Conservation (phyloP, 2,888 invertebrate species). For the Ectemnius lituratus region DNA sequence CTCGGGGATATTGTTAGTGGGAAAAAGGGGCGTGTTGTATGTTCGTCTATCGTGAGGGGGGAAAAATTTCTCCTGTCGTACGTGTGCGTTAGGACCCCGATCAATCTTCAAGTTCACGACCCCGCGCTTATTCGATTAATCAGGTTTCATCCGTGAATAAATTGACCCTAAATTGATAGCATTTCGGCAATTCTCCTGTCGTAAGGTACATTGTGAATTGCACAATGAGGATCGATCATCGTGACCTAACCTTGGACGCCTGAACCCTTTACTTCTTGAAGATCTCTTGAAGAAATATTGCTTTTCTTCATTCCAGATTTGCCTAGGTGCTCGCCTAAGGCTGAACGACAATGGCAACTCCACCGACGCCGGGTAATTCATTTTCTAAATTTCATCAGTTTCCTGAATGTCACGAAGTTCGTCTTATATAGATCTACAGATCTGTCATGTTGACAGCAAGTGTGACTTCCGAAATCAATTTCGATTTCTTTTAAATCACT, state of each 20-base stretch:
- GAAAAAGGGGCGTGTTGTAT: conserved; percentile 28
- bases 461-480: background rate
- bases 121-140: conserved; percentile 53
- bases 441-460: conserved; percentile 49
- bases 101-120: conserved; percentile 61
- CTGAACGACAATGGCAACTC: conserved; percentile 63
- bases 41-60: conserved; percentile 27
- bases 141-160: conserved; percentile 51
- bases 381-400: background rate
- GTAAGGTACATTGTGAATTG: conserved; percentile 47
- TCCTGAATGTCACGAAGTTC: background rate
- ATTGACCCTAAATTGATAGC: conserved; percentile 53
- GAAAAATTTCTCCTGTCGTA: conserved; percentile 42
- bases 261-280: conserved; percentile 21
- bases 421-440: conserved; percentile 15
- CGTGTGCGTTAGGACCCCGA: conserved; percentile 51
- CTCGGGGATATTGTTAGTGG: conserved; percentile 21
- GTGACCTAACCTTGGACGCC: conserved; percentile 63
- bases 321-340: conserved; percentile 47
- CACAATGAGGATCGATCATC: conserved; percentile 47
- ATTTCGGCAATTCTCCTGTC: conserved; percentile 43
- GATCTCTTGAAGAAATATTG: conserved; percentile 26
- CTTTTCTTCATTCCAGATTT: conserved; percentile 44
- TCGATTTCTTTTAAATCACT: background rate
- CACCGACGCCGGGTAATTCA: conserved; percentile 62